These are phyloP conservation scores for Dascillus cervinus DNA, from an alignment of 2,888 invertebrate genomes.

Conservation along the genomic window DNA sequence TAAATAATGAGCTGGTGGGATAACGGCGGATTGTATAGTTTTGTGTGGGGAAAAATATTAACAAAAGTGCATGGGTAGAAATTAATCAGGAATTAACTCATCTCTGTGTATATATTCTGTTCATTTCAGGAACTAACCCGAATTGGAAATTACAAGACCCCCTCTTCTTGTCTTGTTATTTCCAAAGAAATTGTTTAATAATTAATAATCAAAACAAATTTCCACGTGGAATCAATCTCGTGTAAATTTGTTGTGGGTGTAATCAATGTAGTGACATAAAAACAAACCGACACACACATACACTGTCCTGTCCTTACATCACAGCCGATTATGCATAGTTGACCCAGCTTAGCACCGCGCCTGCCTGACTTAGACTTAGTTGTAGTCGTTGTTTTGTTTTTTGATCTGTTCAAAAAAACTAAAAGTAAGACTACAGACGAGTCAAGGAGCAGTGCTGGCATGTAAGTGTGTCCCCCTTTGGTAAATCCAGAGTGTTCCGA, in stretches of 20 bases:
- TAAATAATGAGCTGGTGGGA: background rate
- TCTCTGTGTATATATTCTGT: too few relatives aligned
- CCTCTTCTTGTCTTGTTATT: too few relatives aligned
- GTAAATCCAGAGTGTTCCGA: slow-evolving; percentile 12
- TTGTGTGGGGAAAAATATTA: too few relatives aligned
- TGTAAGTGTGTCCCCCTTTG: slow-evolving; percentile 29
- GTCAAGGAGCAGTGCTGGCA: slow-evolving; percentile 38
- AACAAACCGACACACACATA: slow-evolving; percentile 35
- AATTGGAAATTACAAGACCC: too few relatives aligned
- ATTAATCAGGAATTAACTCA: too few relatives aligned
- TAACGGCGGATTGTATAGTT: background rate
- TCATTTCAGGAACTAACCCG: too few relatives aligned
- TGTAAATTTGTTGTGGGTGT: too few relatives aligned
- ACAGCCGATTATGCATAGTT: slow-evolving; percentile 29
- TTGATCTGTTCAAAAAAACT: background rate
- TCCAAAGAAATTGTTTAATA: too few relatives aligned
- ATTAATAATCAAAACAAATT: too few relatives aligned
- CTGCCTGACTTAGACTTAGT: slow-evolving; percentile 32
- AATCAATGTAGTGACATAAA: slow-evolving; percentile 4
- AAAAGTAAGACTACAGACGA: slow-evolving; percentile 17
- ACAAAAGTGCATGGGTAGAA: too few relatives aligned
- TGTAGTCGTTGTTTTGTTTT: slow-evolving; percentile 5
- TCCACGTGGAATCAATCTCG: too few relatives aligned
- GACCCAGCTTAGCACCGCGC: slow-evolving; percentile 39
- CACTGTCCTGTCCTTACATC: slow-evolving; percentile 28